These are phyloP conservation scores for Alligator sinensis DNA, from an alignment of 2,113 vertebrate species.

Conservation along the genomic window DNA sequence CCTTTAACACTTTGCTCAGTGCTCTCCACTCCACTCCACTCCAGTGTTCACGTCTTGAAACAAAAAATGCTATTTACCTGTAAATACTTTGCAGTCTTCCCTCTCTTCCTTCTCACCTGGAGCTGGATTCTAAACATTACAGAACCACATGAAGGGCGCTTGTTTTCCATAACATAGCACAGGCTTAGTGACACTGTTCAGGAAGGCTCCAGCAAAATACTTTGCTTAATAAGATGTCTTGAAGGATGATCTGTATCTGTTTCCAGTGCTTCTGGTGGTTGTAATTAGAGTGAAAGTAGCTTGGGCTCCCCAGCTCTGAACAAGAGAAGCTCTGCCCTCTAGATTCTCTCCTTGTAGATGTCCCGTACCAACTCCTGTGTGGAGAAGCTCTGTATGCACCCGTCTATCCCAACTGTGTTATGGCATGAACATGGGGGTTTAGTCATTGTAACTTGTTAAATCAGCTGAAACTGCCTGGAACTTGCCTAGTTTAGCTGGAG, in stretches of 20 bases:
- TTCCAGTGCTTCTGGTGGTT: not conserved
- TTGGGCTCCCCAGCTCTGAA: fast-evolving
- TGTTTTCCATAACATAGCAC: not conserved
- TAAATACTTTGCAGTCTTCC: not conserved
- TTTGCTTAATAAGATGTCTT: fast-evolving
- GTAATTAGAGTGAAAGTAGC: not conserved
- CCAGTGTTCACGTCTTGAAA: not conserved
- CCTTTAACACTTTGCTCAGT: not conserved
- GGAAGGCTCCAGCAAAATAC: not conserved
- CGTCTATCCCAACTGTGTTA: fast-evolving
- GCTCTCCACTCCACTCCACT: not conserved
- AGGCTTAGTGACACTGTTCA: not conserved
- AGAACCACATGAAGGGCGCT: not conserved
- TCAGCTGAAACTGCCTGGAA: not conserved
- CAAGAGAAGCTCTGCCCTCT: not conserved
- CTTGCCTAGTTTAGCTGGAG: not conserved
- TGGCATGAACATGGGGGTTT: fast-evolving
- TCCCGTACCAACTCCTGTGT: fast-evolving
- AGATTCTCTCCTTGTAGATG: not conserved
- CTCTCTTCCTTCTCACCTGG: not conserved
- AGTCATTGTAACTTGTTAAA: not conserved
- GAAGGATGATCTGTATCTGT: fast-evolving
- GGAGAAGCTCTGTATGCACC: fast-evolving
- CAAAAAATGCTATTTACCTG: constrained; percentile 3
- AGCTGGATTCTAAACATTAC: not conserved